Percentiles rank a stretch among this genome's conserved stretches.
Conservation (phyloP, 1,140 invertebrate genomes). For the Phenacoccus solenopsis region DNA sequence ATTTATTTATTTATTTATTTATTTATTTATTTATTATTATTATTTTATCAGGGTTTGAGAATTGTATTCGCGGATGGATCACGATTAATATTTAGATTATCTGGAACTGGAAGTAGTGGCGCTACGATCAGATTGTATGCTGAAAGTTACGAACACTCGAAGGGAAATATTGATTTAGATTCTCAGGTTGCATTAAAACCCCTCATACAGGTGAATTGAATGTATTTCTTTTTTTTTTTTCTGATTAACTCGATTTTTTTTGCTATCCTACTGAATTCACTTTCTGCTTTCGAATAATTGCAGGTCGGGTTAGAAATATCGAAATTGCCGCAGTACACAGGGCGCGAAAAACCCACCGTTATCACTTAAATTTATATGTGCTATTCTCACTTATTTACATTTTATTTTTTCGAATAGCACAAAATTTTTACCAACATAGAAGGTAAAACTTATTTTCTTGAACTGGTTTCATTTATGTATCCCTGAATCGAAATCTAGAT, state of each 20-base stretch:
- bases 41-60: slow-evolving; percentile 61
- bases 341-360: slow-evolving; percentile 80
- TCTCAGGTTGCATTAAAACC: slow-evolving; percentile 77
- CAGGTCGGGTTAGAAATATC: slow-evolving; percentile 68
- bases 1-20: background rate
- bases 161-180: slow-evolving; percentile 47
- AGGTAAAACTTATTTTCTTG: background rate
- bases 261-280: background rate
- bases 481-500: background rate
- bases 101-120: slow-evolving; percentile 93
- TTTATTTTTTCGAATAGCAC: background rate
- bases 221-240: background rate
- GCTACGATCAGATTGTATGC: slow-evolving; percentile 92
- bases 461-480: background rate
- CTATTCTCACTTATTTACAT: background rate
- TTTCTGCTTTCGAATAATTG: slow-evolving; percentile 4
- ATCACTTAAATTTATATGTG: slow-evolving; percentile 65
- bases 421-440: background rate
- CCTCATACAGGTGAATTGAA: slow-evolving; percentile 54
- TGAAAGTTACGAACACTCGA: slow-evolving; percentile 68
- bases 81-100: slow-evolving; percentile 81
- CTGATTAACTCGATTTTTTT: background rate
- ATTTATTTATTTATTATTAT: background rate
- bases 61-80: slow-evolving; percentile 90
- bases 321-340: slow-evolving; percentile 70